A percentile compares a stretch with the other conserved stretches of the same genome.
Evolutionary conservation across 2,888 invertebrate species (phyloP).

Genomic region (Biston stratarius): DNA sequence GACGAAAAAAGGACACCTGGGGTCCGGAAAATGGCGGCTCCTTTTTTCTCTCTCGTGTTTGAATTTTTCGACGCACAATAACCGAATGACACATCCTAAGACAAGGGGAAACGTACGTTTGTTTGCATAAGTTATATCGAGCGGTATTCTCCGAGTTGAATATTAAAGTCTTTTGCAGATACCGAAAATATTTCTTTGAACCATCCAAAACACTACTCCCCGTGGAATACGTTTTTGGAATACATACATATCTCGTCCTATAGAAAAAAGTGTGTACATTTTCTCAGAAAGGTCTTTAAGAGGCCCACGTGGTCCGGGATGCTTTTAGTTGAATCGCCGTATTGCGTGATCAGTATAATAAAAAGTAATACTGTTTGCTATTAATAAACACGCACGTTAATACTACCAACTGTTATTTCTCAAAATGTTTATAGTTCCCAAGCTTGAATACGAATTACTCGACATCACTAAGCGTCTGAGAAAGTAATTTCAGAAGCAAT

Average conservation of each 20-base stretch:
- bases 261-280: slow-evolving; percentile 63
- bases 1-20: slow-evolving; percentile 65
- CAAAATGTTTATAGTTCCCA: slow-evolving; percentile 52
- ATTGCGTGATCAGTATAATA: slow-evolving; percentile 73
- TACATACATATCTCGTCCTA: slow-evolving; percentile 67
- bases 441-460: slow-evolving; percentile 33
- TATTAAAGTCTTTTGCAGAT: slow-evolving; percentile 36
- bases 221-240: slow-evolving; percentile 65
- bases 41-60: slow-evolving; percentile 47
- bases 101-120: slow-evolving; percentile 55
- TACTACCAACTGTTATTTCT: slow-evolving; percentile 62
- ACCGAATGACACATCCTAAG: slow-evolving; percentile 58
- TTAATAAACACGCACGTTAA: slow-evolving; percentile 62
- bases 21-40: slow-evolving; percentile 53
- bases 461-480: slow-evolving; percentile 24
- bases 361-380: slow-evolving; percentile 61
- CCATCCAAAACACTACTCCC: slow-evolving; percentile 68
- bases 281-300: slow-evolving; percentile 55
- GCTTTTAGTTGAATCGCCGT: slow-evolving; percentile 80
- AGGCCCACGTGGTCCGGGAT: slow-evolving; percentile 58
- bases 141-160: slow-evolving; percentile 36
- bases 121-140: slow-evolving; percentile 70
- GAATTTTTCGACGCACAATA: slow-evolving; percentile 43
- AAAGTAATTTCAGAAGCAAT: slow-evolving; percentile 31
- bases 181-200: slow-evolving; percentile 70